A percentile compares a stretch with the other conserved stretches of the same genome.
Evolutionary conservation across 2,888 invertebrate species (phyloP).

Genomic region (Apodemia duryi): DNA sequence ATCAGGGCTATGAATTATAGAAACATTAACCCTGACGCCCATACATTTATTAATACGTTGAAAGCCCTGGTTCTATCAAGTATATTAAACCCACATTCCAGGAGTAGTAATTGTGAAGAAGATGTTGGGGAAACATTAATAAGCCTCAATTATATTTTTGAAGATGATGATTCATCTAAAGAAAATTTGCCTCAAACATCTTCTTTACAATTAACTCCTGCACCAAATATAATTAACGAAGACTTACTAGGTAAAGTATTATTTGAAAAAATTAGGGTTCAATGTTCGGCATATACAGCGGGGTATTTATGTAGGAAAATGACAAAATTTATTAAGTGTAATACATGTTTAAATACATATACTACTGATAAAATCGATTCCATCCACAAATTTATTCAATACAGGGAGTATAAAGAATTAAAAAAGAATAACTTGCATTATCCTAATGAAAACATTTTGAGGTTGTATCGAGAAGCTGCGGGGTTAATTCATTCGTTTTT

Average conservation of each 20-base stretch:
- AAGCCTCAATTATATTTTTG: background rate
- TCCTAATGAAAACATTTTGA: too few species aligned
- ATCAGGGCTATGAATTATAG: constrained; percentile 18
- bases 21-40: constrained; percentile 3
- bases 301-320: background rate
- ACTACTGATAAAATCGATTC: background rate
- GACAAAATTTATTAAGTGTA: background rate
- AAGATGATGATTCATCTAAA: background rate
- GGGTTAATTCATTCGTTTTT: too few species aligned
- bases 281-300: background rate
- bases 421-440: background rate
- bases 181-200: background rate
- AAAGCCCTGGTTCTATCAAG: constrained; percentile 10
- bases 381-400: background rate
- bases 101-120: background rate
- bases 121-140: background rate
- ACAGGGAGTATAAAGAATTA: background rate
- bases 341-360: background rate
- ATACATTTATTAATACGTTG: constrained; percentile 17
- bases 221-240: background rate
- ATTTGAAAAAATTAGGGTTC: background rate
- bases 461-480: too few species aligned
- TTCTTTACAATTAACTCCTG: background rate
- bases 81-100: background rate
- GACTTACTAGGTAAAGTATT: background rate